Base-by-base conservation (phyloP, 2,888 invertebrate species). In the Diabrotica balteata region DNA sequence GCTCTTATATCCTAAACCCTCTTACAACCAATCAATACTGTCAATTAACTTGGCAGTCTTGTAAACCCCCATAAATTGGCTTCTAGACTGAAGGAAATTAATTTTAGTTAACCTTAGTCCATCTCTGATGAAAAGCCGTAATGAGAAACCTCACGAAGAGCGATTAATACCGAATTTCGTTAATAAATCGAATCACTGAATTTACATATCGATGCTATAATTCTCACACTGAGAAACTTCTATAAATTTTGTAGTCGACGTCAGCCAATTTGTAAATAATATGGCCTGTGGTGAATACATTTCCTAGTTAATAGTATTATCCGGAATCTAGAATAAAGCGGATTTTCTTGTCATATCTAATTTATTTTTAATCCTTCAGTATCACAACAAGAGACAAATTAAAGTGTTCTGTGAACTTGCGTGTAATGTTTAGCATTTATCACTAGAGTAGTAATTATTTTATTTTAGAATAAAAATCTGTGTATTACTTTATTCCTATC, bases 261-360 rank as follows among this genome's bases (percentile, higher is more conserved):
- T 66, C 57, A 69, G 67, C 67, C 72, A 72, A 69, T 72, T 72
- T 72, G 67, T 72, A 66, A 67, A 65, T 67, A 67, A 69, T 67
- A 66, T 68, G 66, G 66, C 66, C 57, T 59, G 60, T 58, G 59
- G 68, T 70, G 66, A 70, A 68, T 70, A 68, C 68, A 70, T 70
- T 58, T 62, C 55, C 60, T 32, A 52, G 22, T 52, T 52, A 32
- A 52, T 52, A 52, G 52, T 52, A 52, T 52, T 32, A 52, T 52
- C 32, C 52, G 52, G 22, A 22, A 52, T 8, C 7, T 4, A 52
- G 32, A 32, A 9, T 8, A 52, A 52, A 52, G 52, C 9, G 52
- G 52, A 52, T 52, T 52, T 52, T 32, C 52, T 52, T 52, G 52
- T 52, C 52, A 5, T 32, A 8, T 52, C 17, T 32, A 9, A 52